phyloP scores from a whole-genome alignment of 1,140 invertebrate genomes.

The Orchesella cincta region DNA sequence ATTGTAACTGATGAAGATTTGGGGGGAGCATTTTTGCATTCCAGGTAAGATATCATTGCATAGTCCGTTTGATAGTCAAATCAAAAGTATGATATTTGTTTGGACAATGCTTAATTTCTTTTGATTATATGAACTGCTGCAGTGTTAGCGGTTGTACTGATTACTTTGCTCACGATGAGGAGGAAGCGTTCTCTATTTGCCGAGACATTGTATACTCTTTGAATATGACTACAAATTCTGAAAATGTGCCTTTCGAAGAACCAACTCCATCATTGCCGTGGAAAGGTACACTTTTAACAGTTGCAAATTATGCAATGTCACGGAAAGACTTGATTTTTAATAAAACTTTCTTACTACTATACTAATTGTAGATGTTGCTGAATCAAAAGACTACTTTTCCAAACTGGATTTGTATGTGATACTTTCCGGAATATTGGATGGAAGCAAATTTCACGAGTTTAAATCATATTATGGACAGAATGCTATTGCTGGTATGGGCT shows the following conservation, averaged over 20 bases:
- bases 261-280: not conserved
- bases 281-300: conserved; percentile 2
- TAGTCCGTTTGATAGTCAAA: too few species aligned
- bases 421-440: conserved; percentile 66
- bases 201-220: conserved; percentile 57
- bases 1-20: conserved; percentile 67
- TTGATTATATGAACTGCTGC: not conserved
- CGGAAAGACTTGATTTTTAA: not conserved
- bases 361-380: conserved; percentile 37
- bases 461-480: conserved; percentile 68
- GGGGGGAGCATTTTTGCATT: conserved; percentile 69
- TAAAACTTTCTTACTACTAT: not conserved
- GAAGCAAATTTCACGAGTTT: conserved; percentile 70
- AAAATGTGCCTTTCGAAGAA: conserved; percentile 8
- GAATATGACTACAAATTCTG: conserved; percentile 46
- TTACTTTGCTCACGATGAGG: conserved; percentile 58
- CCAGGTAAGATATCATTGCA: too few species aligned
- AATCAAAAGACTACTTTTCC: conserved; percentile 35
- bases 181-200: conserved; percentile 56
- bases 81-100: not conserved
- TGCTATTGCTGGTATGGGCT: conserved; percentile 66
- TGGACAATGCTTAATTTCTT: not conserved
- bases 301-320: not conserved
- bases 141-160: conserved; percentile 60
- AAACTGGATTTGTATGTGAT: conserved; percentile 54